These are phyloP conservation scores for Danionella cerebrum DNA, from an alignment of 2,113 vertebrate species.

Conservation along the genomic window DNA sequence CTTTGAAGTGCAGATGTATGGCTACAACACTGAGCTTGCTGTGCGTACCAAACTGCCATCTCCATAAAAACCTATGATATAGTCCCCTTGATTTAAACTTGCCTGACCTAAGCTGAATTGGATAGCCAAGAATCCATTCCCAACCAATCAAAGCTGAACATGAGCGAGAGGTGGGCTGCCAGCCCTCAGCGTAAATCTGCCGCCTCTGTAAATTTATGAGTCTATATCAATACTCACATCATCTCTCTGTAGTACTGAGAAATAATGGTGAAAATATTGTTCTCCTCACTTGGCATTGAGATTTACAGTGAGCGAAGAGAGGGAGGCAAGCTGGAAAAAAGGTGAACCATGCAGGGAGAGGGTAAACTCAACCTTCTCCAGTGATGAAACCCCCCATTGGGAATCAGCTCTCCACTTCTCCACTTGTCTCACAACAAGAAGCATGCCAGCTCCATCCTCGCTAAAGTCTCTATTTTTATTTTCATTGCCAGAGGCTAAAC, in stretches of 20 bases:
- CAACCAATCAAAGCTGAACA: conserved; percentile 22
- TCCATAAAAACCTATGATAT: neutral
- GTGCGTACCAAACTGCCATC: conserved; percentile 11
- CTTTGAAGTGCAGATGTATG: neutral
- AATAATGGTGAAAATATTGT: conserved; percentile 40
- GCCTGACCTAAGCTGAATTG: conserved; percentile 21
- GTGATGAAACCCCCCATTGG: conserved; percentile 18
- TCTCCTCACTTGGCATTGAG: conserved; percentile 30
- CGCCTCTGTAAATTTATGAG: conserved; percentile 27
- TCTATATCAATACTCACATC: conserved; percentile 20
- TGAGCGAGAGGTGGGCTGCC: conserved; percentile 17
- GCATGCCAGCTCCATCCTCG: conserved; percentile 7
- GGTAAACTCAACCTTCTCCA: conserved; percentile 11
- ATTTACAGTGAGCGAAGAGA: conserved; percentile 23
- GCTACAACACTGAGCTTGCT: neutral
- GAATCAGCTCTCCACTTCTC: conserved; percentile 4
- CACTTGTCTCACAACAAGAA: conserved; percentile 20
- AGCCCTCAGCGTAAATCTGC: conserved; percentile 24
- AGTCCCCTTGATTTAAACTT: conserved; percentile 25
- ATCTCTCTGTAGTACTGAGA: conserved; percentile 28
- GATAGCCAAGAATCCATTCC: conserved; percentile 25
- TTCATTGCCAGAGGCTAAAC: conserved; percentile 1
- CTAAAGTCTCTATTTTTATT: conserved; percentile 37
- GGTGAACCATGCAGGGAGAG: neutral
- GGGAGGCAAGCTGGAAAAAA: neutral